A percentile compares a stretch with the other conserved stretches of the same genome.
Evolutionary conservation across 2,888 invertebrate species (phyloP).

Genomic region (Perithous albicinctus): DNA sequence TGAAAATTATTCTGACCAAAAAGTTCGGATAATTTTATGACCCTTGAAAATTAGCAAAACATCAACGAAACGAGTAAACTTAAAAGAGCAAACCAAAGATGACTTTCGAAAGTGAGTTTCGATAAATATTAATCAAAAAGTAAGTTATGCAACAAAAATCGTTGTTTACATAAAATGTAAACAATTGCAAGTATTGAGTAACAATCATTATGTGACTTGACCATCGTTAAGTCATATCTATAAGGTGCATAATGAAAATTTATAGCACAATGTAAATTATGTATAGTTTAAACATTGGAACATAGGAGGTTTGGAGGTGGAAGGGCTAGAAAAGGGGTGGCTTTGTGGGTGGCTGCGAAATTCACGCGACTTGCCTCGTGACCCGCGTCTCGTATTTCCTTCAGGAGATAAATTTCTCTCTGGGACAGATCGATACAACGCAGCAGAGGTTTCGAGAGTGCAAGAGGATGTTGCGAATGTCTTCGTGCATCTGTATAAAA

Average conservation of each 20-base stretch:
- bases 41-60: too few species aligned
- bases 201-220: neutral
- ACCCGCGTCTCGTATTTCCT: conserved; percentile 40
- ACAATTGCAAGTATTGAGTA: too few species aligned
- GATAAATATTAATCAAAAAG: too few species aligned
- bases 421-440: conserved; percentile 17
- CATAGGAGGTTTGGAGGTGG: neutral
- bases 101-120: too few species aligned
- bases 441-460: conserved; percentile 1
- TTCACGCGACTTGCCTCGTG: conserved; percentile 70
- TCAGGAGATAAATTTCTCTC: conserved; percentile 6
- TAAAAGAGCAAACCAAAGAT: too few species aligned
- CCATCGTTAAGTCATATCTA: neutral
- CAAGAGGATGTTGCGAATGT: neutral
- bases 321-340: neutral
- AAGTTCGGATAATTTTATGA: too few species aligned
- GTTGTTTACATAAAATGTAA: too few species aligned
- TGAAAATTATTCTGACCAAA: too few species aligned
- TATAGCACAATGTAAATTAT: neutral
- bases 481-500: neutral
- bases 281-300: neutral
- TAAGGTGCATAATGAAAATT: neutral
- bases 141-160: too few species aligned
- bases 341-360: conserved; percentile 4
- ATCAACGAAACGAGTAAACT: too few species aligned